Evolutionary conservation across 2,888 invertebrate genomes (phyloP).

Genomic region (Nycteola revayana): DNA sequence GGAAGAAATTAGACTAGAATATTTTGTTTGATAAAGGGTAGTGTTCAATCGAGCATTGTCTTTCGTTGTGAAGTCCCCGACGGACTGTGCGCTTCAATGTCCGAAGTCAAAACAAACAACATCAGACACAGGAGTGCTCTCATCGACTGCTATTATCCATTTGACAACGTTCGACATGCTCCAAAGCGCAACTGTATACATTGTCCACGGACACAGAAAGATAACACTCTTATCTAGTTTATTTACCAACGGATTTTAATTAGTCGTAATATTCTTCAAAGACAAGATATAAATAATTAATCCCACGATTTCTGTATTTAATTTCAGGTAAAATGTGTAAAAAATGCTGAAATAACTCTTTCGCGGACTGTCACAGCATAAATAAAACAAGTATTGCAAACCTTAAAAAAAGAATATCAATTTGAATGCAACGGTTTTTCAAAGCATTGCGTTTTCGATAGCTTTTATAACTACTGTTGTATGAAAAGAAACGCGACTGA

Average conservation of each 20-base stretch:
- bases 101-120: conserved; percentile 43
- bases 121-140: conserved; percentile 55
- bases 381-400: conserved; percentile 45
- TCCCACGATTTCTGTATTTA: conserved; percentile 11
- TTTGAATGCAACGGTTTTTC: conserved; percentile 51
- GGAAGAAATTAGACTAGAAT: conserved; percentile 65
- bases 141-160: conserved; percentile 64
- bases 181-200: conserved; percentile 51
- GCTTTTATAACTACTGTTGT: too few species aligned
- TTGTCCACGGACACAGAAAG: conserved; percentile 36
- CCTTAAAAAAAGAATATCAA: conserved; percentile 26
- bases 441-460: too few species aligned
- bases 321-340: conserved; percentile 17
- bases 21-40: conserved; percentile 38
- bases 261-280: conserved; percentile 10
- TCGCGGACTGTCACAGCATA: conserved; percentile 41
- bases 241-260: conserved; percentile 18
- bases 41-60: conserved; percentile 55
- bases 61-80: conserved; percentile 18
- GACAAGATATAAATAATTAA: conserved; percentile 13
- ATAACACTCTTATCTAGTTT: conserved; percentile 23
- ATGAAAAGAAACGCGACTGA: too few species aligned
- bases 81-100: conserved; percentile 40
- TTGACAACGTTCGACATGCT: conserved; percentile 68
- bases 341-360: conserved; percentile 26